Conservation (phyloP, 2,113 vertebrate species). For the Phodopus roborovskii region DNA sequence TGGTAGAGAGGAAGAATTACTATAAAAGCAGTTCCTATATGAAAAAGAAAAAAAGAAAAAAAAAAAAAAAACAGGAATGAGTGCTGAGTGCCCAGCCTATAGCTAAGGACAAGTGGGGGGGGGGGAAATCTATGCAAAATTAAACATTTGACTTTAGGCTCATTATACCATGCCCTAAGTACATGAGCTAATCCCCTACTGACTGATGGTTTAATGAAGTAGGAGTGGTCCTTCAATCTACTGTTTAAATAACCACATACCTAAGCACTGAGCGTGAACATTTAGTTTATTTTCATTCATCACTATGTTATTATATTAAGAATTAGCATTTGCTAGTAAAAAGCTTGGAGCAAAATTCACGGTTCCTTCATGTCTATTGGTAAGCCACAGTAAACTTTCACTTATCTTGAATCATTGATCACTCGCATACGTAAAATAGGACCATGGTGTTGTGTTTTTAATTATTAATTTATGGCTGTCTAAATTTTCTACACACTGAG, state of each 20-base stretch:
- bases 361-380: not conserved
- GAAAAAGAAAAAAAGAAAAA: not conserved
- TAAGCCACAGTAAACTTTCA: not conserved
- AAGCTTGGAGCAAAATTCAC: not conserved
- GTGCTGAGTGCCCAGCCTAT: not conserved
- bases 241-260: not conserved
- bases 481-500: not conserved
- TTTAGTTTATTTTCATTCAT: constrained; percentile 10
- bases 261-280: not conserved
- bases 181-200: constrained; percentile 24
- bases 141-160: constrained; percentile 11
- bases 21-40: not conserved
- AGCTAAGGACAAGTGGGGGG: not conserved
- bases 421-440: not conserved
- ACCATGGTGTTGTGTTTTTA: not conserved
- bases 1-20: not conserved
- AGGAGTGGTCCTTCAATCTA: not conserved
- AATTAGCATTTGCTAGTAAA: not conserved
- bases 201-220: constrained; percentile 9
- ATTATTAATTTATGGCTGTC: not conserved
- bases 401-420: not conserved
- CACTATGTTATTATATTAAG: not conserved
- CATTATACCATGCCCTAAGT: not conserved
- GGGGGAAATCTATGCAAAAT: not conserved
- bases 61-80: constrained; percentile 10